Base-by-base conservation (phyloP, 2,797 vertebrate species). In the Denticeps clupeoides region DNA sequence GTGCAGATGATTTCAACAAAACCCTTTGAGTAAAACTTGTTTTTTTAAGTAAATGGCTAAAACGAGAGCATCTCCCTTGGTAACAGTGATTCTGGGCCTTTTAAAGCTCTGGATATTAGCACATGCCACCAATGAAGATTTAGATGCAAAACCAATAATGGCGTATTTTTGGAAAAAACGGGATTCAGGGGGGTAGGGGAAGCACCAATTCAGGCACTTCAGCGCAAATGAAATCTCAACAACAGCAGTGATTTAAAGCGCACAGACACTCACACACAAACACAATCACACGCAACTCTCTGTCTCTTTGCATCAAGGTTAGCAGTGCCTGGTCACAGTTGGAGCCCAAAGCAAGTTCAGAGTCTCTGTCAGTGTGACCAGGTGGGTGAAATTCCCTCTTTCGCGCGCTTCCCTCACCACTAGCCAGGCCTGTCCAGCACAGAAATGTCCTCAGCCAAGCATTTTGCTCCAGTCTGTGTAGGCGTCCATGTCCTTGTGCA, bases 151-250 rank as follows among this genome's bases (percentile, higher is more conserved):
- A 67, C 78, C 86, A 35, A 28, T 31, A 5, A 15, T 26, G 27
- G 5, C 2, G 32, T 25, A 25, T 87, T 51, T 7, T n/a, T 45
- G 26, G 16, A 21, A 43, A 31, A 8, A 53, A 49, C 33, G 67
- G 15, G 44, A 57, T 42, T 35, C 51, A 22, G 47, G 78, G 79
- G 60, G 58, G n/a, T n/a, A n/a, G 60, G 83, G 79, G 91, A 92
- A 93, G 91, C 89, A 93, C 90, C 92, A 91, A 87, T 85, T 86
- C 82, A 96, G 91, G 91, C 92, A 96, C 92, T 94, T 96, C 85
- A 91, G 86, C 90, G 88, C 88, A 68, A 91, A 93, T 84, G 83
- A 86, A 90, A 91, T 85, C 80, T 84, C 79, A 68, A 84, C 81
- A 88, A 86, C 80, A 86, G 84, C 84, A 85, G 82, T 21, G 35